phyloP scores from a whole-genome alignment of 1,140 invertebrate genomes.

The Littorina saxatilis region DNA sequence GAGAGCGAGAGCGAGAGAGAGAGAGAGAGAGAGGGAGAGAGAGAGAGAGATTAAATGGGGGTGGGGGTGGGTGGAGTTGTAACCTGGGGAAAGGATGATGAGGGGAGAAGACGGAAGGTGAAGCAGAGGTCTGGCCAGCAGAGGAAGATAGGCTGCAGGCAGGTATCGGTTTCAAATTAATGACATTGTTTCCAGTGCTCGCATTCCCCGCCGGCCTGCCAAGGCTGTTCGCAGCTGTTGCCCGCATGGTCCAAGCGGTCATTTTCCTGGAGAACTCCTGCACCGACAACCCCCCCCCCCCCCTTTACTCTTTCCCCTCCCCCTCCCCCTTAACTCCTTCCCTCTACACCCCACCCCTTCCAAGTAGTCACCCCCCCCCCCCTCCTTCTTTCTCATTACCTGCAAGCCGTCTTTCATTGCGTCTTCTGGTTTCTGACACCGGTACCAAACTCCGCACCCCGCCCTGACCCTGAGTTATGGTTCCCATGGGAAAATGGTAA shows the following conservation, averaged over 20 bases:
- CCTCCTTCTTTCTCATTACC: neutral
- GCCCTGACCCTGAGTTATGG: no score
- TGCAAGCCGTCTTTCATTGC: no score
- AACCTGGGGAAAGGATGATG: neutral
- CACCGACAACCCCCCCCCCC: neutral
- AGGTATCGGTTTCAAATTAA: slow-evolving; percentile 52
- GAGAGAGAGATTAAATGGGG: neutral
- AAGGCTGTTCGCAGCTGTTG: slow-evolving; percentile 30
- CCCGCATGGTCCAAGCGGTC: slow-evolving; percentile 23
- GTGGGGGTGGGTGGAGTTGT: neutral
- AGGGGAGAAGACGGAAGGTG: neutral
- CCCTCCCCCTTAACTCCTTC: neutral
- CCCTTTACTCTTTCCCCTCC: neutral
- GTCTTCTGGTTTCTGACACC: no score
- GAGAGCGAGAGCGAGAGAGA: neutral
- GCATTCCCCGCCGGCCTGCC: slow-evolving; percentile 36
- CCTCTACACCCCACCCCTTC: neutral
- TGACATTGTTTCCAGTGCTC: slow-evolving; percentile 42
- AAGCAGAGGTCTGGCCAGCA: neutral
- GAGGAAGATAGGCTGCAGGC: neutral
- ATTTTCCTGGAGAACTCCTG: slow-evolving; percentile 5
- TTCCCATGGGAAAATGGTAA: no score
- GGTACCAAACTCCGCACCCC: no score
- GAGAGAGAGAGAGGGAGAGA: neutral
- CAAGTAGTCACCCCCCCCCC: neutral